Evolutionary conservation across 1,140 invertebrate genomes (phyloP), one percentile per base, ranked within the genome.

Genomic region (Drosophila mojavensis): DNA sequence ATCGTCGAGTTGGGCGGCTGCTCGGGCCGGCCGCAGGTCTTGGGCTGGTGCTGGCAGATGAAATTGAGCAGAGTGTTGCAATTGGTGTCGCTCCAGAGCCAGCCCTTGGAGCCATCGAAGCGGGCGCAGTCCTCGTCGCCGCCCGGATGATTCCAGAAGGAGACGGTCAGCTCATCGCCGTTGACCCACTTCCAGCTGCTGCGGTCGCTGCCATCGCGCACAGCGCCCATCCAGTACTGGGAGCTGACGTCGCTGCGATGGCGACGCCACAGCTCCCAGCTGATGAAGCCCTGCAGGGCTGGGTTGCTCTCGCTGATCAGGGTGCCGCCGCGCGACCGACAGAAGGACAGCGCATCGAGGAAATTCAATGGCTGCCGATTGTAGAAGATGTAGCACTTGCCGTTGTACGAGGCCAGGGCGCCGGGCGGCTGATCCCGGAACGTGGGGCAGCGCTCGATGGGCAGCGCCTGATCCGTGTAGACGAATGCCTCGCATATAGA

Each of bases 401-500:
- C 97, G 89, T 98, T 98, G 93, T 98, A 99, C 0, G 97, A 98
- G 2, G 97, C 97, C 0, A 97, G 97, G 33, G 96, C 97, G 11
- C 97, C 98, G 1, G 97, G 97, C 0, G 97, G 97, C 91, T 98
- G 97, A 90, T 98, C 97, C 28, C 97, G 92, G 92, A 98, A 98
- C 74, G 97, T 97, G 1, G 97, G 97, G 92, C 97, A 98, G 65
- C 97, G 94, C 92, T 98, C 98, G 67, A 98, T 98, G 0, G 97
- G 97, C 67, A 98, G 90, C 1, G 97, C 98, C 93, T 98, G 97
- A 93, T 98, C 97, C 0, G 98, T 98, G 89, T 98, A 98, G 11
- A 98, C 97, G 88, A 98, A 98, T 0, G 97, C 97, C 93, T 98
- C 97, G 92, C 97, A 98, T n/a, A 98, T 97, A 0, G 97, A 98